Conservation (phyloP, 1,140 invertebrate species). For the Nasonia longicornis region DNA sequence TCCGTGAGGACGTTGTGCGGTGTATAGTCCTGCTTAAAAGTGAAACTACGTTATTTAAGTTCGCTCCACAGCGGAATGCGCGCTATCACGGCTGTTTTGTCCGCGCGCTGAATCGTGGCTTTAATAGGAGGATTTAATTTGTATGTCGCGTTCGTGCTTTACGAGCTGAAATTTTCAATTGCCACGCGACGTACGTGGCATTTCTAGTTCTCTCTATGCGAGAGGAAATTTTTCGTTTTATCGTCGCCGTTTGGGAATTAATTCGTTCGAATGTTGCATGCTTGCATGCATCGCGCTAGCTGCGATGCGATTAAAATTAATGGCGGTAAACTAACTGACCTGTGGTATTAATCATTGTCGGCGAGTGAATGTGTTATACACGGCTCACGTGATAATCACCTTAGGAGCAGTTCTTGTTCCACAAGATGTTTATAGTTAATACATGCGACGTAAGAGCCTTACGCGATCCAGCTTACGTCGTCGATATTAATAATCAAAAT, state of each 20-base stretch:
- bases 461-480: neutral
- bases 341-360: neutral
- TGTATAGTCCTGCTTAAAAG: slow-evolving; percentile 15
- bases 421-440: neutral
- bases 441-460: neutral
- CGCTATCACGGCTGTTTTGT: neutral
- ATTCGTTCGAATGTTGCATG: neutral
- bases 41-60: slow-evolving; percentile 8
- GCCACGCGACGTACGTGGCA: neutral
- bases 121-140: neutral
- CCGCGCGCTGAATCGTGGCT: neutral
- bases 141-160: neutral
- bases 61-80: neutral
- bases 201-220: neutral
- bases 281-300: neutral
- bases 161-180: slow-evolving; percentile 1
- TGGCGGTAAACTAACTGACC: neutral
- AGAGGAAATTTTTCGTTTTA: neutral
- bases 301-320: neutral
- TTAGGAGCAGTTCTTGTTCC: neutral
- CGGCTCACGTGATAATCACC: neutral
- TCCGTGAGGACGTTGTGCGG: neutral
- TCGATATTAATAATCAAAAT: neutral
- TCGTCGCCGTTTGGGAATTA: neutral
- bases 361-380: neutral